Conservation (phyloP, 2,797 vertebrate genomes). For the Hyperoplus lanceolatus region DNA sequence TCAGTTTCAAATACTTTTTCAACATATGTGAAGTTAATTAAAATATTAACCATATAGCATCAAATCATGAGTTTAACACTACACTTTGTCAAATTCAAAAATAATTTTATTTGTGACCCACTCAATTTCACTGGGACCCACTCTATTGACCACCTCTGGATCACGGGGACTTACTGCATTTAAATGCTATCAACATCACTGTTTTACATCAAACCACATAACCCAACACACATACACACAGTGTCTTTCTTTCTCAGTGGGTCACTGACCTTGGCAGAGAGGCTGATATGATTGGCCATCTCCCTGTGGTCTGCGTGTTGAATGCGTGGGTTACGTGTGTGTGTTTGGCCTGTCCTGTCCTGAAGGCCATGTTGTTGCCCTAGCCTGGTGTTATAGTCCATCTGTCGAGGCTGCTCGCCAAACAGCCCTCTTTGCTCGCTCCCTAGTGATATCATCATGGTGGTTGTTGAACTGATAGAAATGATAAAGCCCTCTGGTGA, state of each 20-base stretch:
- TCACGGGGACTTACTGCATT: too few relatives aligned
- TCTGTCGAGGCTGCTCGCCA: slow-evolving; percentile 79
- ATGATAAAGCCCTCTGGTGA: slow-evolving; percentile 63
- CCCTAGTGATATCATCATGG: slow-evolving; percentile 62
- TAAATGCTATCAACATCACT: too few relatives aligned
- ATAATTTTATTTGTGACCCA: too few relatives aligned
- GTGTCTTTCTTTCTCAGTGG: slow-evolving; percentile 50
- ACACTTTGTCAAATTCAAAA: too few relatives aligned
- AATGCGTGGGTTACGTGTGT: slow-evolving; percentile 49
- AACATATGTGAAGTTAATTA: too few relatives aligned
- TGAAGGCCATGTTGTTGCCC: slow-evolving; percentile 69
- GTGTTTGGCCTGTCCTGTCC: slow-evolving; percentile 56
- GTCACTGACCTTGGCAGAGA: slow-evolving; percentile 74
- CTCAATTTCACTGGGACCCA: too few relatives aligned
- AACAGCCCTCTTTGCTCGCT: slow-evolving; percentile 57
- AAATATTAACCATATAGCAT: too few relatives aligned
- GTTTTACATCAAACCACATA: not conserved
- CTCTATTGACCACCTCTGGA: too few relatives aligned
- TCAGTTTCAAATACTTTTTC: too few relatives aligned
- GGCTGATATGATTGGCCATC: slow-evolving; percentile 57
- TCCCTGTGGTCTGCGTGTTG: slow-evolving; percentile 54
- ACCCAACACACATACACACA: slow-evolving; percentile 19
- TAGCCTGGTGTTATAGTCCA: slow-evolving; percentile 76
- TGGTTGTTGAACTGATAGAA: slow-evolving; percentile 58
- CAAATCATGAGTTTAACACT: too few relatives aligned